Evolutionary conservation across 2,888 invertebrate genomes (phyloP), one percentile per base, ranked within the genome.

Genomic region (Brachypterus glaber): DNA sequence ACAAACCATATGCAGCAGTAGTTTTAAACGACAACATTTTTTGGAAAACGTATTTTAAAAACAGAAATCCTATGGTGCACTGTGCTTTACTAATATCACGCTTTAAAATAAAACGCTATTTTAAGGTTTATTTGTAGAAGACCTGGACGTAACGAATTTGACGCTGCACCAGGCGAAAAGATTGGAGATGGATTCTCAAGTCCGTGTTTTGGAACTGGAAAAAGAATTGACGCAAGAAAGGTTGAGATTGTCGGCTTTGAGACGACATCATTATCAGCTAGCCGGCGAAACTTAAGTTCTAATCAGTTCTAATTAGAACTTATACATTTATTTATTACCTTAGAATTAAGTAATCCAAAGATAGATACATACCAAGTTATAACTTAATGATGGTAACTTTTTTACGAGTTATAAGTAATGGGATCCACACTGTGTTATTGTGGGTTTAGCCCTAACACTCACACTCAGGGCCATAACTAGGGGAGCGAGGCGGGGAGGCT

Each of bases 101-200:
- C 7, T 11, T 27, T 27, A 27, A 27, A 9, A 11, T 27, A 13
- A 27, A 27, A 5, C 5, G 12, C 27, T 27, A 27, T 27, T 27
- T 39, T 27, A 27, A 27, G 27, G 27, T 39, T 46, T 43, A 48
- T 47, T 58, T 63, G 37, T 72, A 82, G 92, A 89, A 56, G 84
- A 91, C 37, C 71, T 93, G 51, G 96, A 98, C 67, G 82, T 96
- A 54, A 79, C 85, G 2, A 81, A 87, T 49, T 66, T 98, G 45
- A 83, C 88, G 27, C 73, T 96, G 46, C 96, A 96, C 62, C 92
- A 93, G 62, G 89, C 95, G 2, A 95, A 98, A 59, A 79, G 88
- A 24, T 71, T 90, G 52, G 97, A 98, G 72, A 96, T 99, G 90
- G 96, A 98, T 66, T 83, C 91, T 48, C 95, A 95, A 68, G 92